A percentile compares a stretch with the other conserved stretches of the same genome.
Conservation (phyloP, 2,113 vertebrate species). For the Dasypus novemcinctus region DNA sequence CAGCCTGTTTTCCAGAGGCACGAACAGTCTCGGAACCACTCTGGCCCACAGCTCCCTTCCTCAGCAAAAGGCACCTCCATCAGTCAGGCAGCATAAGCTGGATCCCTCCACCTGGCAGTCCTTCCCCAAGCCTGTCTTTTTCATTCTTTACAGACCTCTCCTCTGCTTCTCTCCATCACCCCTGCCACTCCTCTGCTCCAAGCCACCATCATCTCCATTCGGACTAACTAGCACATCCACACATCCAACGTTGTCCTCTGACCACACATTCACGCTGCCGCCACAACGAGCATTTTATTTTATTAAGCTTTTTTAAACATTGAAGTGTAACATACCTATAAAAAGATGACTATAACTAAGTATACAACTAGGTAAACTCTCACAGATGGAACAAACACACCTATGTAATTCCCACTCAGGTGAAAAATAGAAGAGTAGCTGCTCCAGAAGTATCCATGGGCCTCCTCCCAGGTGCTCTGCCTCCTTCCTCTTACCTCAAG, state of each 20-base stretch:
- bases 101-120: rapidly evolving
- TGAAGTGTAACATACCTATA: not conserved
- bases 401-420: not conserved
- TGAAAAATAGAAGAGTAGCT: not conserved
- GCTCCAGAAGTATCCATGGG: not conserved
- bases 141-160: not conserved
- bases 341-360: not conserved
- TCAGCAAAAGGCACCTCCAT: not conserved
- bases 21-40: not conserved
- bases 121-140: not conserved
- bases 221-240: not conserved
- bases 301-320: not conserved
- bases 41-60: not conserved
- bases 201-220: not conserved
- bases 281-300: not conserved
- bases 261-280: not conserved
- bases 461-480: not conserved
- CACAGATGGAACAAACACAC: not conserved
- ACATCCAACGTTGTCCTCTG: not conserved
- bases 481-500: not conserved
- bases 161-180: not conserved
- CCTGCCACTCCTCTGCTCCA: not conserved
- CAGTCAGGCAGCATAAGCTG: not conserved
- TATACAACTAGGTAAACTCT: not conserved
- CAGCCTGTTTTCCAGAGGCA: not conserved